Conservation (phyloP, 2,888 invertebrate species). For the Mayetiola destructor region DNA sequence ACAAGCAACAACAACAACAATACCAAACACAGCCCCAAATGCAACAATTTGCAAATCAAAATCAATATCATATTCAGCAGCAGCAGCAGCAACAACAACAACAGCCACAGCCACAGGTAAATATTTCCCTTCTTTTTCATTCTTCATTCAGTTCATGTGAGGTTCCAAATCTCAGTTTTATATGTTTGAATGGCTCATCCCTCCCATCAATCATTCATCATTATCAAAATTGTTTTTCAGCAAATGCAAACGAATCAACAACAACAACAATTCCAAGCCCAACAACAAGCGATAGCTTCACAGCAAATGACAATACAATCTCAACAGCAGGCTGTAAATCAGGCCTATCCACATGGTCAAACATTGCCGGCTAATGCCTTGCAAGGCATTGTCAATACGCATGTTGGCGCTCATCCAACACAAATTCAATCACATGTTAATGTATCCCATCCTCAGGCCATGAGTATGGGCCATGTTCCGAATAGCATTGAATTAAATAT, state of each 20-base stretch:
- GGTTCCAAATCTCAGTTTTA: constrained; percentile 23
- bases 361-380: constrained; percentile 26
- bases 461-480: constrained; percentile 17
- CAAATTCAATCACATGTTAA: constrained; percentile 11
- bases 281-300: constrained; percentile 28
- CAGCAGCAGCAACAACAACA: constrained; percentile 25
- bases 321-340: constrained; percentile 26
- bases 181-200: constrained; percentile 39
- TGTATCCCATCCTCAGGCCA: constrained; percentile 15
- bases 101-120: constrained; percentile 31
- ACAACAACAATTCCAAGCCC: constrained; percentile 19
- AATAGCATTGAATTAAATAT: constrained; percentile 2
- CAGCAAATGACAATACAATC: constrained; percentile 22
- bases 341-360: constrained; percentile 24
- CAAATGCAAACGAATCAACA: constrained; percentile 16
- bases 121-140: not conserved
- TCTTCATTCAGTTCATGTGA: not conserved
- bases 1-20: constrained; percentile 19
- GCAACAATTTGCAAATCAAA: constrained; percentile 22
- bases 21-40: constrained; percentile 38
- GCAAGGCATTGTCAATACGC: constrained; percentile 12
- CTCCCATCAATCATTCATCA: constrained; percentile 38
- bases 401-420: constrained; percentile 4
- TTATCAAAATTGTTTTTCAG: constrained; percentile 1
- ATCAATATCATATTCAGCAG: constrained; percentile 21